Evolutionary conservation across 1,140 invertebrate species (phyloP).

Genomic region (Stegodyphus mimosarum): DNA sequence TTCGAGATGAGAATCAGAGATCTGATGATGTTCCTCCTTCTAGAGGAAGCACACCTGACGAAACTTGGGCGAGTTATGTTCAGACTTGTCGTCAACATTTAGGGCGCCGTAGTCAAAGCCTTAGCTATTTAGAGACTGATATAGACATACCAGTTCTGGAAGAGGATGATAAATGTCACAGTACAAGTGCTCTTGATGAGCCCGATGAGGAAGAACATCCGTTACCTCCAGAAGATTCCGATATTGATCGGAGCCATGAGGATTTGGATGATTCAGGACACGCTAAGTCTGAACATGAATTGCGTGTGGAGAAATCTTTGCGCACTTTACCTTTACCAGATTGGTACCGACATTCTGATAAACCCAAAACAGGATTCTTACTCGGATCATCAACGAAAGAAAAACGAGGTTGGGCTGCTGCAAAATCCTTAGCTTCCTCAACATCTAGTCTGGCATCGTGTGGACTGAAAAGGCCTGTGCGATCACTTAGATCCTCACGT

Average conservation of each 20-base stretch:
- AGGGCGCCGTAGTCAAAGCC: conserved; percentile 37
- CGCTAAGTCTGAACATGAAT: conserved; percentile 80
- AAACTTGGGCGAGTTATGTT: conserved; percentile 47
- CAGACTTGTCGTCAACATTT: conserved; percentile 27
- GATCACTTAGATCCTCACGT: conserved; percentile 62
- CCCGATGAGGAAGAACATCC: conserved; percentile 13
- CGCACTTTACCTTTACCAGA: conserved; percentile 93
- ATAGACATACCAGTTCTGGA: conserved; percentile 24
- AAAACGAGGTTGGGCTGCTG: conserved; percentile 57
- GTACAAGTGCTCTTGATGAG: conserved; percentile 33
- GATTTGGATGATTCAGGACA: conserved; percentile 72
- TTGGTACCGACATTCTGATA: conserved; percentile 88
- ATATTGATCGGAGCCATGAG: conserved; percentile 23
- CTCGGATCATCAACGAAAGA: conserved; percentile 41
- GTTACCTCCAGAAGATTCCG: conserved; percentile 20
- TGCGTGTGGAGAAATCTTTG: conserved; percentile 89
- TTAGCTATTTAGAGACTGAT: conserved; percentile 48
- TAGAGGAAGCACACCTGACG: conserved; percentile 42
- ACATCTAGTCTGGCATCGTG: conserved; percentile 73
- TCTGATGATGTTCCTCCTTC: conserved; percentile 6
- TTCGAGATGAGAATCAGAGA: conserved; percentile 12
- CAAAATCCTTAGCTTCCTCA: conserved; percentile 77
- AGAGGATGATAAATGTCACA: conserved; percentile 36
- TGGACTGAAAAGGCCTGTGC: conserved; percentile 60
- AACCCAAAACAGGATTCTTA: conserved; percentile 65